Evolutionary conservation across 2,113 vertebrate genomes (phyloP).

Genomic region (Melanocharis versteri): DNA sequence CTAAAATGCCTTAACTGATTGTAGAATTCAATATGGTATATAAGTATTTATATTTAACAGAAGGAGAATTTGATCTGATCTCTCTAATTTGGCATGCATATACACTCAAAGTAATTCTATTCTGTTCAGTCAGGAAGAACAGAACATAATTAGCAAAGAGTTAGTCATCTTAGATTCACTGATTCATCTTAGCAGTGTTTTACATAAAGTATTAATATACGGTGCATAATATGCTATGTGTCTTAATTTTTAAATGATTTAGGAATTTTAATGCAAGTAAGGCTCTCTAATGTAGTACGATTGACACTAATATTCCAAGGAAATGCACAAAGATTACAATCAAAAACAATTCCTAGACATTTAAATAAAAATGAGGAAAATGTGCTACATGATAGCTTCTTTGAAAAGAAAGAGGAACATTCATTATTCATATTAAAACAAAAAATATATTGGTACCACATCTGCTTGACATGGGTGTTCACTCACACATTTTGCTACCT

Average conservation of each 20-base stretch:
- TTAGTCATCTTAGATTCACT: not conserved
- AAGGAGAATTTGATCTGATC: not conserved
- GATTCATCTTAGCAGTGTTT: conserved; percentile 6
- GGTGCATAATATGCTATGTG: not conserved
- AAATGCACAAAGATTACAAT: not conserved
- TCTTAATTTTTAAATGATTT: not conserved
- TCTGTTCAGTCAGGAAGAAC: conserved; percentile 16
- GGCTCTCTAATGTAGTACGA: not conserved
- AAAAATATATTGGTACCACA: not conserved
- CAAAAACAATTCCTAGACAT: not conserved
- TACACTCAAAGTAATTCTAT: not conserved
- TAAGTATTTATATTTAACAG: not conserved
- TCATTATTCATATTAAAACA: not conserved
- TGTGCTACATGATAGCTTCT: not conserved
- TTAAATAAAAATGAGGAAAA: not conserved
- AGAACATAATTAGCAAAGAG: conserved; percentile 5
- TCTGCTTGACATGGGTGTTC: not conserved
- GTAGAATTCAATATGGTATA: not conserved
- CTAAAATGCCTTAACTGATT: not conserved
- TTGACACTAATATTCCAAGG: not conserved
- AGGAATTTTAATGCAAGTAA: not conserved
- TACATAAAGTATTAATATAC: not conserved
- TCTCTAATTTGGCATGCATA: not conserved
- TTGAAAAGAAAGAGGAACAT: not conserved
- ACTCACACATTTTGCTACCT: not conserved